Evolutionary conservation across 2,888 invertebrate genomes (phyloP).

Genomic region (Cryptocephalus primarius): DNA sequence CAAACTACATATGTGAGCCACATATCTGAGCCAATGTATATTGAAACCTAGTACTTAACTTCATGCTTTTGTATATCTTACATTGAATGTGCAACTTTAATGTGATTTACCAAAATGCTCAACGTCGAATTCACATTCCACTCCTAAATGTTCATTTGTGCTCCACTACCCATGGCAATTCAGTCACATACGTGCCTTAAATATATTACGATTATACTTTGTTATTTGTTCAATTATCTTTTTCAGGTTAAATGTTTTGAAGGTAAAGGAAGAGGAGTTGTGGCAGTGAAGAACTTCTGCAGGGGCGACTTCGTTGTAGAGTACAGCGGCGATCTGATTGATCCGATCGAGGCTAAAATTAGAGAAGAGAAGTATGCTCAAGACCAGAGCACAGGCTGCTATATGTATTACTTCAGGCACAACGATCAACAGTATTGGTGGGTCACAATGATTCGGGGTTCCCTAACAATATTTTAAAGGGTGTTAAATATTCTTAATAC

Average conservation of each 20-base stretch:
- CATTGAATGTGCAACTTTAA: too few species aligned
- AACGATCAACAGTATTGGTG: constrained; percentile 88
- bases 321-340: constrained; percentile 89
- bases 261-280: constrained; percentile 87
- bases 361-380: constrained; percentile 75
- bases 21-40: too few species aligned
- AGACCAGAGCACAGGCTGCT: constrained; percentile 85
- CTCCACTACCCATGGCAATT: too few species aligned
- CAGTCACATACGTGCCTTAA: too few species aligned
- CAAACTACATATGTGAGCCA: too few species aligned
- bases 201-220: too few species aligned
- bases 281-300: constrained; percentile 66
- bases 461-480: not conserved
- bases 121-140: too few species aligned
- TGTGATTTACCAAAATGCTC: too few species aligned
- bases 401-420: constrained; percentile 98
- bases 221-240: not conserved
- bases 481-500: too few species aligned
- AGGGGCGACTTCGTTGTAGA: constrained; percentile 96
- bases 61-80: too few species aligned
- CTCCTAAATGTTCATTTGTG: too few species aligned
- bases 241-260: constrained; percentile 61
- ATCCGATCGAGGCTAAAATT: constrained; percentile 67
- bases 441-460: constrained; percentile 28
- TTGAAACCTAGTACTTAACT: too few species aligned